Percentiles rank a stretch among this genome's conserved stretches.
Conservation (phyloP, 1,140 invertebrate genomes). For the Batillaria attramentaria region DNA sequence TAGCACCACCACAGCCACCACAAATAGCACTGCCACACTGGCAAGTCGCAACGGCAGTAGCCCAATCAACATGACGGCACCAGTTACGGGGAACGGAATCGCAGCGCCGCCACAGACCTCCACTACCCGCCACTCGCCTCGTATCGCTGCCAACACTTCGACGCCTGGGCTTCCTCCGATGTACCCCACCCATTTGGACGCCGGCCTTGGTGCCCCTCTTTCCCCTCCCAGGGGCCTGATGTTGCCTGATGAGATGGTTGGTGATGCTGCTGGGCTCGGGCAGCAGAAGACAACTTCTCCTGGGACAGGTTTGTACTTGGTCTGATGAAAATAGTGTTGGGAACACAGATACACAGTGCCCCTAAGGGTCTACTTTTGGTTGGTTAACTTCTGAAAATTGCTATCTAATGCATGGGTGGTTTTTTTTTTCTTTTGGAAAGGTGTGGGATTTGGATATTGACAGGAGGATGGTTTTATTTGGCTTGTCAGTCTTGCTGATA, state of each 20-base stretch:
- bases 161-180: background rate
- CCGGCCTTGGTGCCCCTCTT: slow-evolving; percentile 32
- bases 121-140: slow-evolving; percentile 13
- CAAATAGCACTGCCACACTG: background rate
- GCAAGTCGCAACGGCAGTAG: background rate
- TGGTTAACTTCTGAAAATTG: too few species aligned
- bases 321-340: background rate
- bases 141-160: background rate
- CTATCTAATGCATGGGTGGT: too few species aligned
- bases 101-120: too few species aligned
- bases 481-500: too few species aligned
- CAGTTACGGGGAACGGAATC: background rate
- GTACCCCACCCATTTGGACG: background rate
- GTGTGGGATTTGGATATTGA: too few species aligned
- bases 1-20: background rate
- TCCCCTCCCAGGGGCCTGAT: slow-evolving; percentile 45
- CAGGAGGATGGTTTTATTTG: too few species aligned
- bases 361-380: too few species aligned
- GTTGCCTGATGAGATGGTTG: background rate
- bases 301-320: slow-evolving; percentile 32
- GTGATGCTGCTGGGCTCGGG: background rate
- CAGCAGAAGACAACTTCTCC: slow-evolving; percentile 47
- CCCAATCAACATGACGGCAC: background rate
- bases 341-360: background rate
- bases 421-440: too few species aligned